Evolutionary conservation across 37 sponge, comb jelly and placozoan genomes (phyloP), one percentile per base, ranked within the genome.

Genomic region (Bolinopsis microptera): DNA sequence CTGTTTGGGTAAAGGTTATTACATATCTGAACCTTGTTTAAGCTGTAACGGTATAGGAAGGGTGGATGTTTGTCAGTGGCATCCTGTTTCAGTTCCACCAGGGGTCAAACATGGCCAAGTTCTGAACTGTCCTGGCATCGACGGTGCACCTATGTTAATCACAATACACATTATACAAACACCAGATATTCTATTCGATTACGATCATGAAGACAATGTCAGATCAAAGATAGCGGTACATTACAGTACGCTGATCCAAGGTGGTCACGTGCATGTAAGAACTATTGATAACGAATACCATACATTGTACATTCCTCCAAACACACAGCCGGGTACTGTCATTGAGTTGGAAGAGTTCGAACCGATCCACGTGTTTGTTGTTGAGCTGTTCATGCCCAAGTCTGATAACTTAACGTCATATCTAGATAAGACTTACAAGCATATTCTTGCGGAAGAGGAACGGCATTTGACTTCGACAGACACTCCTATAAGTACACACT

Each of bases 61-160:
- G 3, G 48, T 40, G n/a, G 31, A 23, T 3, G 34, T 18, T n/a
- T 26, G 34, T 28, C 36, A 86, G 90, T 86, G 90, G 90, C 90
- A 86, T 27, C 90, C 90, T 39, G 90, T 86, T 25, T 86, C 90
- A 24, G 90, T 86, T 23, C 90, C 90, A 23, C 61, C 90, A 0
- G 90, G 90, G 1, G 90, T 86, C 25, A 86, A 41, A 41, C 90
- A 86, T n/a, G 90, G 90, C 1, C 90, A 86, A 40, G 90, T 86
- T 27, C 61, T 86, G 27, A 86, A 86, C 31, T 86, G 90, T 86
- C 90, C 90, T 0, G 90, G 90, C 25, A 86, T 86, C 3, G 90
- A 86, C 36, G 90, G 90, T 13, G 41, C 61, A 2, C 90, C 90
- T n/a, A 86, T 86, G 90, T 34, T 86, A 1, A 40, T 86, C 41